phyloP scores from a whole-genome alignment of 1,140 invertebrate species.

The Drosophila murphyi region DNA sequence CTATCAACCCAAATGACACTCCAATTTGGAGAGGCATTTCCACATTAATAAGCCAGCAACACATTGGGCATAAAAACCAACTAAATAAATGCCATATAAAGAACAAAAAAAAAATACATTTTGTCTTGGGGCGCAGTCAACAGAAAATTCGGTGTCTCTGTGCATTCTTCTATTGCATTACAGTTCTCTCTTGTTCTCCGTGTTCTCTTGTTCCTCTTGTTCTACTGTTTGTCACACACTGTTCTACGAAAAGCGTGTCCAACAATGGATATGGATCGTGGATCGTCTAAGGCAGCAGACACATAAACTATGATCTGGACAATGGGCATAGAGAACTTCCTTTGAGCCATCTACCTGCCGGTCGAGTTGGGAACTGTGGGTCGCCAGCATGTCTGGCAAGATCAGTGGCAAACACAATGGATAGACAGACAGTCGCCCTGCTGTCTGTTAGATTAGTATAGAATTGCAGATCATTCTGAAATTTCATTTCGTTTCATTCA shows the following conservation, averaged over 20 bases:
- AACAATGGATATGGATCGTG: conserved; percentile 62
- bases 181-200: conserved; percentile 33
- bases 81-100: conserved; percentile 66
- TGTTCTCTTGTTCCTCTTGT: conserved; percentile 38
- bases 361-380: conserved; percentile 39
- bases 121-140: conserved; percentile 60
- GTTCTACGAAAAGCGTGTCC: conserved; percentile 78
- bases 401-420: conserved; percentile 62
- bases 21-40: conserved; percentile 81
- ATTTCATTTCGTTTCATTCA: conserved; percentile 82
- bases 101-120: conserved; percentile 42
- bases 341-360: conserved; percentile 59
- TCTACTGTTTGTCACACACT: conserved; percentile 68
- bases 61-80: conserved; percentile 64
- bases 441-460: conserved; percentile 73
- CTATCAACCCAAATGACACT: conserved; percentile 73
- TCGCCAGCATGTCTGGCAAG: conserved; percentile 78
- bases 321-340: conserved; percentile 68
- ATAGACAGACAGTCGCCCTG: conserved; percentile 46
- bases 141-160: conserved; percentile 66
- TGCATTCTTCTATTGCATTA: conserved; percentile 37
- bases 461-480: conserved; percentile 82
- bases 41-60: conserved; percentile 78
- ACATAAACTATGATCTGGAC: conserved; percentile 74
- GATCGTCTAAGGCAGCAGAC: conserved; percentile 52